phyloP scores from a whole-genome alignment of 2,113 vertebrate genomes.

The Balaeniceps rex region DNA sequence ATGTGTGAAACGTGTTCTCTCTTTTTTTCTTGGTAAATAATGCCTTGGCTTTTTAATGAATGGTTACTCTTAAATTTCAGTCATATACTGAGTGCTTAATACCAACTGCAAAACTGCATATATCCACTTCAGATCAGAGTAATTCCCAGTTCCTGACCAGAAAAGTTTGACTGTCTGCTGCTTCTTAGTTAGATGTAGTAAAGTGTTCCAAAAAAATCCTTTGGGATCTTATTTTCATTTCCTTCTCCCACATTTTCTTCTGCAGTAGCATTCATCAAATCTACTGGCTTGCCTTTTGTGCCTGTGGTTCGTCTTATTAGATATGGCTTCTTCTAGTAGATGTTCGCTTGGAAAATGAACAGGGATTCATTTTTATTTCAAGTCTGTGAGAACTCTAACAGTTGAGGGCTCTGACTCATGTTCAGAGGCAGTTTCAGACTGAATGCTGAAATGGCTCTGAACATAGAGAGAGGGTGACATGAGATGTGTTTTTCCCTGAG shows the following conservation, averaged over 20 bases:
- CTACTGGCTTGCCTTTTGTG: not conserved
- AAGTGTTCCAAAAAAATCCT: not conserved
- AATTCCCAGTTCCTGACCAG: not conserved
- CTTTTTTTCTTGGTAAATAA: not conserved
- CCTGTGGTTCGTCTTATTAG: not conserved
- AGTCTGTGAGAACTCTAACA: not conserved
- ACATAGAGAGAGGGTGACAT: not conserved
- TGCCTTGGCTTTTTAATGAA: not conserved
- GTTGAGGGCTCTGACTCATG: slow-evolving; percentile 23
- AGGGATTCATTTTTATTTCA: slow-evolving; percentile 22
- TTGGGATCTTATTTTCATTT: not conserved
- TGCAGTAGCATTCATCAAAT: not conserved
- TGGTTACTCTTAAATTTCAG: not conserved
- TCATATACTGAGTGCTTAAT: not conserved
- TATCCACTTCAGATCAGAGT: not conserved
- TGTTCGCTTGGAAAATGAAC: slow-evolving; percentile 2
- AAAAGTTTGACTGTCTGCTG: not conserved
- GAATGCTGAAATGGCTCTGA: slow-evolving; percentile 12
- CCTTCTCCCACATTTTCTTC: not conserved
- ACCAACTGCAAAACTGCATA: not conserved
- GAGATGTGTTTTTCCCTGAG: not conserved
- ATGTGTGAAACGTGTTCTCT: not conserved
- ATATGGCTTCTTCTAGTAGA: not conserved
- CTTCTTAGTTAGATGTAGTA: not conserved
- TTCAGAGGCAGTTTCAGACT: slow-evolving; percentile 17